phyloP scores from a whole-genome alignment of 2,888 invertebrate species.

The Chelonus formosanus region DNA sequence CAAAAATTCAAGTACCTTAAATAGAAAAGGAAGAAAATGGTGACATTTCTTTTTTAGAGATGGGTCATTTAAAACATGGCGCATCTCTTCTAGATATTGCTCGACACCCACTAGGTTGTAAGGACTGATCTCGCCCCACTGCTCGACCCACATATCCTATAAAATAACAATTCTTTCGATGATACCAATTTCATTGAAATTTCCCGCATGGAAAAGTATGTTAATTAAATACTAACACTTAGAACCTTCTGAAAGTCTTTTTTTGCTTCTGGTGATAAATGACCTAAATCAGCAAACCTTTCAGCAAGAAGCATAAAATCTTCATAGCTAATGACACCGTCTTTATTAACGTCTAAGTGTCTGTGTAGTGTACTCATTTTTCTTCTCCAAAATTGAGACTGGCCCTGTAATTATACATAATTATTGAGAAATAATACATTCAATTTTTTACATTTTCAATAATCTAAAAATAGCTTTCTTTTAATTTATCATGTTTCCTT shows the following conservation, averaged over 20 bases:
- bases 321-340: constrained; percentile 84
- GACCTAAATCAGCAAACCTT: constrained; percentile 79
- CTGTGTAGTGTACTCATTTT: constrained; percentile 88
- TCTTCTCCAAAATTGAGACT: constrained; percentile 79
- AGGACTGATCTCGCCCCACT: constrained; percentile 83
- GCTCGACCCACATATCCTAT: constrained; percentile 81
- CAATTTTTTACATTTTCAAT: too few relatives aligned
- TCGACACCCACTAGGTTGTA: constrained; percentile 85
- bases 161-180: constrained; percentile 43
- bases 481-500: too few relatives aligned
- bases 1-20: constrained; percentile 70
- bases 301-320: constrained; percentile 80
- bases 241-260: constrained; percentile 77
- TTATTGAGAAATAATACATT: too few relatives aligned
- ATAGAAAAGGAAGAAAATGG: constrained; percentile 81
- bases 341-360: constrained; percentile 84
- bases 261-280: constrained; percentile 73
- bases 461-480: too few relatives aligned
- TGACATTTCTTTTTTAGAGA: constrained; percentile 78
- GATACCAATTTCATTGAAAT: constrained; percentile 22
- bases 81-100: constrained; percentile 83
- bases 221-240: constrained; percentile 67
- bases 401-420: constrained; percentile 61
- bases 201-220: not conserved
- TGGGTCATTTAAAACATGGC: constrained; percentile 81